Evolutionary conservation across 2,888 invertebrate genomes (phyloP), one percentile per base, ranked within the genome.

Genomic region (Metallyticus violacea): DNA sequence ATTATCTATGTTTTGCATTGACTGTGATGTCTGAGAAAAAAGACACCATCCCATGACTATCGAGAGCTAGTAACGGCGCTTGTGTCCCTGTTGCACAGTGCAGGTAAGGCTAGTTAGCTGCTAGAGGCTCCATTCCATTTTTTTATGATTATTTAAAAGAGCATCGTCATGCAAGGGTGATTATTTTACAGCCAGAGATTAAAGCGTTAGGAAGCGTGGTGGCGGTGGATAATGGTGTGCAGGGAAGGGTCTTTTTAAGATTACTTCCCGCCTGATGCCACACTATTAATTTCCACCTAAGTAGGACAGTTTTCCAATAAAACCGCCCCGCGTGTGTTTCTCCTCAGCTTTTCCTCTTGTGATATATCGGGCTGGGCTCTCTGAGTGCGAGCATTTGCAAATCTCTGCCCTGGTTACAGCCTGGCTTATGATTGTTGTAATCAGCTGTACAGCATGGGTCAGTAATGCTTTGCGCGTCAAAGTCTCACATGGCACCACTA

Each of bases 221-320:
- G 40, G 81, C 40, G 81, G 29, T n/a, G 40, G 30, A 40, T 81
- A 81, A 81, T 79, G 9, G 79, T 22, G 7, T n/a, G n/a, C n/a
- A 30, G n/a, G 6, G 81, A 5, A 30, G 82, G 40, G 40, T 62
- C 7, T n/a, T 76, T 82, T 76, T 82, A 82, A 76, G 82, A 82
- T 82, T 76, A 76, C 82, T 76, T 26, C 40, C 40, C 40, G 40
- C 40, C 40, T 62, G 27, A 26, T 76, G 27, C 26, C 76, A 82
- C 82, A 82, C 82, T 76, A 82, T 82, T 82, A 82, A 82, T 82
- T 82, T 82, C n/a, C 62, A 26, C 82, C 26, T 82, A 82, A 82
- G 76, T 82, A 76, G 82, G 76, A 40, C 81, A 30, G 29, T 81
- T 81, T 81, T 28, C 81, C 81, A 26, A 81, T 40, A 40, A 25